A percentile compares a stretch with the other conserved stretches of the same genome.
These are phyloP conservation scores for Eciton burchellii DNA, from an alignment of 1,140 invertebrate genomes.

Conservation along the genomic window DNA sequence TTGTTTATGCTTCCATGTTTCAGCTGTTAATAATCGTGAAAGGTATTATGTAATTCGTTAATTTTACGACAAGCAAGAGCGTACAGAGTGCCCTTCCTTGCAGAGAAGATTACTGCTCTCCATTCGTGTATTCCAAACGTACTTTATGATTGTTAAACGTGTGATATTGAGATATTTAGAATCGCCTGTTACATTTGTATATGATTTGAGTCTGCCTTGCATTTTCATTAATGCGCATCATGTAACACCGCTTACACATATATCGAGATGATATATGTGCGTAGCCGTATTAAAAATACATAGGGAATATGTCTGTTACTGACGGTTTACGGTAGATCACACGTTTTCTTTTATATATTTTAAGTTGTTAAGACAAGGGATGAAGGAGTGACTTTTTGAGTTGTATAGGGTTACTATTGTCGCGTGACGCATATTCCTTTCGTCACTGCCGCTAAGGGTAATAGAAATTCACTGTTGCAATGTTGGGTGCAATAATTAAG, in stretches of 20 bases:
- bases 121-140: conserved; percentile 42
- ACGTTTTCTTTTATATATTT: conserved; percentile 12
- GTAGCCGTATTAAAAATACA: conserved; percentile 1
- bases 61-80: conserved; percentile 49
- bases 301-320: background rate
- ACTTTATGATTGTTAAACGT: conserved; percentile 42
- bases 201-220: background rate
- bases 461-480: conserved; percentile 53
- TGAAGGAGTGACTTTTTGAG: conserved; percentile 41
- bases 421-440: conserved; percentile 52
- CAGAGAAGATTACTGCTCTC: conserved; percentile 35
- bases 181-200: conserved; percentile 51
- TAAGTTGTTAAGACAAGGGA: conserved; percentile 10
- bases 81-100: conserved; percentile 46
- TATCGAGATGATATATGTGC: background rate
- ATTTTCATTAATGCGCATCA: conserved; percentile 33
- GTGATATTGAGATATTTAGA: conserved; percentile 42
- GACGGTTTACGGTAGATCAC: conserved; percentile 6
- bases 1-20: conserved; percentile 58
- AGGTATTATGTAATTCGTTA: conserved; percentile 52
- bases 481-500: conserved; percentile 71
- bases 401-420: conserved; percentile 58
- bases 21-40: conserved; percentile 53
- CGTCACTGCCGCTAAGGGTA: conserved; percentile 61
- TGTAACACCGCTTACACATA: background rate